Evolutionary conservation across 2,888 invertebrate genomes (phyloP).

Genomic region (Zaprionus bogoriensis): DNA sequence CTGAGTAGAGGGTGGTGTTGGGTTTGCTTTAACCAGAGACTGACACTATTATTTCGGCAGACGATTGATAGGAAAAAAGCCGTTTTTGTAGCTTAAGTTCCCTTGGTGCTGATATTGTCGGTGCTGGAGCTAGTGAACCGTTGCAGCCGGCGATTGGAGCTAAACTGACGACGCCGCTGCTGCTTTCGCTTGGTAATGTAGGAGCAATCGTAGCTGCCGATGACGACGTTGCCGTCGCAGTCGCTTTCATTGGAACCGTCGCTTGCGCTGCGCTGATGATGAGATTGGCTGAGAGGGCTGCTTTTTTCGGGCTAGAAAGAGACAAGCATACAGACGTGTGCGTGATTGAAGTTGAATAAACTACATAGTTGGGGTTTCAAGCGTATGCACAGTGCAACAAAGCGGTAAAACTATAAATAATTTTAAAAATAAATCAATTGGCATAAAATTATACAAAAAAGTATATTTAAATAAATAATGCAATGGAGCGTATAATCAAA

Average conservation of each 20-base stretch:
- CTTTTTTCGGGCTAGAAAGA: slow-evolving; percentile 7
- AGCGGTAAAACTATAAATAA: not conserved
- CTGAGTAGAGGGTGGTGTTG: slow-evolving; percentile 5
- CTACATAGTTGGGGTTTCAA: slow-evolving; percentile 1
- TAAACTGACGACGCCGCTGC: slow-evolving; percentile 43
- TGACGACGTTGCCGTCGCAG: slow-evolving; percentile 47
- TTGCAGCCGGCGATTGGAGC: slow-evolving; percentile 55
- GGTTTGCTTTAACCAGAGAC: slow-evolving; percentile 39
- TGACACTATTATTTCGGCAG: slow-evolving; percentile 33
- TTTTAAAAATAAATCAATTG: not conserved
- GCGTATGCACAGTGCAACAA: not conserved
- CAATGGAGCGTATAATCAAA: too few relatives aligned
- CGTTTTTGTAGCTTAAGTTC: slow-evolving; percentile 30
- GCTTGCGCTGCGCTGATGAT: slow-evolving; percentile 38
- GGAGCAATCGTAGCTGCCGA: slow-evolving; percentile 41
- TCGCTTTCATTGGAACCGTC: slow-evolving; percentile 14
- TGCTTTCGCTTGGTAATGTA: slow-evolving; percentile 17
- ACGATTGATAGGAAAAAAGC: slow-evolving; percentile 22
- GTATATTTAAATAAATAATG: not conserved
- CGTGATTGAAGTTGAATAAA: not conserved
- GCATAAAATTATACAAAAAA: not conserved
- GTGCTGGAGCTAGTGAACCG: slow-evolving; percentile 25
- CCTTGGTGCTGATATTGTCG: not conserved
- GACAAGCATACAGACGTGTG: not conserved
- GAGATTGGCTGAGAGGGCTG: slow-evolving; percentile 49